These are phyloP conservation scores for Empidonax alnorum DNA, from an alignment of 2,113 vertebrate species.

Conservation along the genomic window DNA sequence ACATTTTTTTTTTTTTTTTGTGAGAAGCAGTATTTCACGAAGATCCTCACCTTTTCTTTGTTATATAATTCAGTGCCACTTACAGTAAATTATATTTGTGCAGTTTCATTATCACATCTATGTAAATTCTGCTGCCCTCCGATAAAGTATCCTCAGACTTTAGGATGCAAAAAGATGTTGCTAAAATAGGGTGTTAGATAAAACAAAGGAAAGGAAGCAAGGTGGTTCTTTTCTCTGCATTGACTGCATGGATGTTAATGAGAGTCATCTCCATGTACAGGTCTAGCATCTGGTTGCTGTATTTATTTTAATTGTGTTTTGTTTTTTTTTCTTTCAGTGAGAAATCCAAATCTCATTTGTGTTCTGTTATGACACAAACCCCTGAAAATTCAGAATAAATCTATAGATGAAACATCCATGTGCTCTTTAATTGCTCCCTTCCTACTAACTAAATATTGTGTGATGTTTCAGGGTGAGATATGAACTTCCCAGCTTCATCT, in stretches of 20 bases:
- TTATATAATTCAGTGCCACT: background rate
- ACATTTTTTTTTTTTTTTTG: background rate
- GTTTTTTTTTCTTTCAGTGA: background rate
- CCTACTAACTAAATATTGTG: background rate
- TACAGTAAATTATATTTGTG: slow-evolving; percentile 31
- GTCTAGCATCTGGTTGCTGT: slow-evolving; percentile 31
- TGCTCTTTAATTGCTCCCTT: slow-evolving; percentile 31
- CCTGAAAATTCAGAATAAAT: slow-evolving; percentile 28
- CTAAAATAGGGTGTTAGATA: background rate
- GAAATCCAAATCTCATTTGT: background rate
- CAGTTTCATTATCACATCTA: background rate
- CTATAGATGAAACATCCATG: background rate
- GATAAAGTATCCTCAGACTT: background rate
- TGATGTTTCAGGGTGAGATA: background rate
- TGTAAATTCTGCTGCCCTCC: slow-evolving; percentile 12
- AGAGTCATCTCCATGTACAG: slow-evolving; percentile 1
- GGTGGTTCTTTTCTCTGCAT: slow-evolving; percentile 11
- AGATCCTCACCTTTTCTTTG: slow-evolving; percentile 33
- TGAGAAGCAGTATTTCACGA: slow-evolving; percentile 1
- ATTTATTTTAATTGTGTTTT: slow-evolving; percentile 29
- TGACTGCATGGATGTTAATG: slow-evolving; percentile 40
- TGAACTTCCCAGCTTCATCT: slow-evolving; percentile 32
- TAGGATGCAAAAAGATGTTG: background rate
- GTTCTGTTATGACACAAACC: background rate
- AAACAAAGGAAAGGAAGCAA: slow-evolving; percentile 44